Base-by-base conservation (phyloP, 2,888 invertebrate species). In the Chorisops tibialis region DNA sequence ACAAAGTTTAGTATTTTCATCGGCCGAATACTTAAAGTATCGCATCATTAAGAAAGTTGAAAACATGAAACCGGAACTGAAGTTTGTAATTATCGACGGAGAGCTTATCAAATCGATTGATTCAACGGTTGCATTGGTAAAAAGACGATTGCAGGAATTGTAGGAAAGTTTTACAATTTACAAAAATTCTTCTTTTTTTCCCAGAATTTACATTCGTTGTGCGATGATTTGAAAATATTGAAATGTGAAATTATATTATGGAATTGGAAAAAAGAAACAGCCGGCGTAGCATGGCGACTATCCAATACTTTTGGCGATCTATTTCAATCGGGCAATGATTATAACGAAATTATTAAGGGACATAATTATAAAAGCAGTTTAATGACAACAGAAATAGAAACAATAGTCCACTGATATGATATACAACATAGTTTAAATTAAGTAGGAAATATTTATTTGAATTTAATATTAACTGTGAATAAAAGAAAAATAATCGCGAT, bases 1-100 rank as follows among this genome's bases (percentile, higher is more conserved):
- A 73, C 85, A 87, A 68, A 85, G 86, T 70, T 80, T 93, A 54
- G 81, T 86, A 61, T 93, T 90, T 79, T 88, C 92, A n/a, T 87
- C 91, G 3, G 89, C 91, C 0, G 91, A 91, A 79, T 87, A 84
- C 79, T 80, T 93, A 69, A 81, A 84, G 68, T 67, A 69, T 14
- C 81, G 82, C 72, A 84, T 88, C 66, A 85, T 94, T 63, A 85
- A 86, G 71, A 50, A 16, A 22, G 59, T 16, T 61, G 83, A 82
- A n/a, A 81, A 79, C 64, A 79, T 83, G 70, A 72, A 76, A 68
- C 83, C 82, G n/a, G 81, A 79, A 64, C 79, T 83, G 69, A 72
- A 76, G 68, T 56, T 84, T 45, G 87, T 92, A 63, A 87, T 93
- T 54, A 84, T 93, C 50, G 90, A 91, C 79, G 93, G 85, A n/a